Conservation (phyloP, 2,888 invertebrate species). For the Phaonia tiefii region DNA sequence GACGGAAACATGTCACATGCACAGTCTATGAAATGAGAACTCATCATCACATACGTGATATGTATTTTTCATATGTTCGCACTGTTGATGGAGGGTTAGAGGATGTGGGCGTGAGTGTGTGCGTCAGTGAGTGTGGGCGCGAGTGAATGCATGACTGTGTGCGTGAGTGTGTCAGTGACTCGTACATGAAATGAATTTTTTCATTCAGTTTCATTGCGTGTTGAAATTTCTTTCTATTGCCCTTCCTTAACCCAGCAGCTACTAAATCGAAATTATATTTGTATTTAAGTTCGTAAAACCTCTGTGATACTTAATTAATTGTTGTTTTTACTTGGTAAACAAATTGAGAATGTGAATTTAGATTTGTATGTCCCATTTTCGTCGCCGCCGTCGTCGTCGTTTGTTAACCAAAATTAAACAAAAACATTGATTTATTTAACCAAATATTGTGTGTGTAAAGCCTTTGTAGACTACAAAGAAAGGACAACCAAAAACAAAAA, state of each 20-base stretch:
- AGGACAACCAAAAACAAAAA: background rate
- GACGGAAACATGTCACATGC: slow-evolving; percentile 16
- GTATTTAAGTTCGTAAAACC: slow-evolving; percentile 5
- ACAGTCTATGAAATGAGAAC: background rate
- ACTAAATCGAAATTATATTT: slow-evolving; percentile 27
- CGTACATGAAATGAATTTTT: too few relatives aligned
- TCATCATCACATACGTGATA: slow-evolving; percentile 17
- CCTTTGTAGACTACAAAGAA: too few relatives aligned
- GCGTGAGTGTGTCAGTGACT: too few relatives aligned
- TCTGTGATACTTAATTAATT: slow-evolving; percentile 18
- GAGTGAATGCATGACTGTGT: too few relatives aligned
- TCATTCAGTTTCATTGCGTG: too few relatives aligned
- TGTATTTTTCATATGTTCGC: slow-evolving; percentile 17
- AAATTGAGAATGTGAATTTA: background rate
- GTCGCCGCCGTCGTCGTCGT: background rate
- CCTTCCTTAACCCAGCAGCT: background rate
- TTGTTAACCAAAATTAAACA: slow-evolving; percentile 14
- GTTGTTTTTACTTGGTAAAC: slow-evolving; percentile 23
- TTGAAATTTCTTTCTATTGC: too few relatives aligned
- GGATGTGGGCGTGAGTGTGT: too few relatives aligned
- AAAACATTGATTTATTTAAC: slow-evolving; percentile 36
- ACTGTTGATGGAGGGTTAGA: too few relatives aligned
- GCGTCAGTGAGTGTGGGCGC: too few relatives aligned
- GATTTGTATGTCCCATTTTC: too few relatives aligned
- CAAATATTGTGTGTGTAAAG: background rate